phyloP scores from a whole-genome alignment of 1,140 invertebrate species.

The Aphaenogaster rudis region DNA sequence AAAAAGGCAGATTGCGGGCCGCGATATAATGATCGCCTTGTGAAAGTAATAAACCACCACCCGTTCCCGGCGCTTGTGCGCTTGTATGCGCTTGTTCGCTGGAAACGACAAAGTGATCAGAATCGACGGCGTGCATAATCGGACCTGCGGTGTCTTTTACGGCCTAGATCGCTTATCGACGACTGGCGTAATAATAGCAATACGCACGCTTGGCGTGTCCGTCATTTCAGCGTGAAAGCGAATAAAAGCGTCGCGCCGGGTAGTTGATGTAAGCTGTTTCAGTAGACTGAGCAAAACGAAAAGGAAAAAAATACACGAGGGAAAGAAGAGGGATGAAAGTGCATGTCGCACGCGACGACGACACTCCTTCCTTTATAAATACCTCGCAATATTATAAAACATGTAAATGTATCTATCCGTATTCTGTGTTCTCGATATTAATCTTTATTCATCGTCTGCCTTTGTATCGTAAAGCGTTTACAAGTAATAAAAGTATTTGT shows the following conservation, averaged over 20 bases:
- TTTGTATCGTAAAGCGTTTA: not conserved
- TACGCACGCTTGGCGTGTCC: slow-evolving; percentile 60
- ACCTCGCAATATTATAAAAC: slow-evolving; percentile 54
- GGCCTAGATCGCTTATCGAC: slow-evolving; percentile 74
- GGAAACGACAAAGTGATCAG: slow-evolving; percentile 72
- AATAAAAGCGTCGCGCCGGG: slow-evolving; percentile 48
- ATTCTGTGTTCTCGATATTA: not conserved
- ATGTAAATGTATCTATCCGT: slow-evolving; percentile 48
- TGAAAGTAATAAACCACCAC: slow-evolving; percentile 62
- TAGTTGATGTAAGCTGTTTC: slow-evolving; percentile 10
- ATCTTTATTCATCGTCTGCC: not conserved
- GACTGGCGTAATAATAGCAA: slow-evolving; percentile 71
- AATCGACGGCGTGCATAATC: slow-evolving; percentile 73
- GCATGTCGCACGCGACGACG: slow-evolving; percentile 52
- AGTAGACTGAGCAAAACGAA: slow-evolving; percentile 37
- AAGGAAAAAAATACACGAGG: slow-evolving; percentile 25
- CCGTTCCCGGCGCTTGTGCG: not conserved
- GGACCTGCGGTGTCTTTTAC: slow-evolving; percentile 66
- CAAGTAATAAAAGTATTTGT: slow-evolving; percentile 17
- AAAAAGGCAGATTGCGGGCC: slow-evolving; percentile 43
- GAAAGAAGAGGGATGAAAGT: slow-evolving; percentile 48
- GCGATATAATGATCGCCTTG: slow-evolving; percentile 56
- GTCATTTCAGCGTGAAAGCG: slow-evolving; percentile 70
- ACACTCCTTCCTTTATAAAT: slow-evolving; percentile 61
- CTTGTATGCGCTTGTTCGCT: slow-evolving; percentile 12